Evolutionary conservation across 2,113 vertebrate species (phyloP), one percentile per base, ranked within the genome.

Genomic region (Poeciliopsis prolifica): DNA sequence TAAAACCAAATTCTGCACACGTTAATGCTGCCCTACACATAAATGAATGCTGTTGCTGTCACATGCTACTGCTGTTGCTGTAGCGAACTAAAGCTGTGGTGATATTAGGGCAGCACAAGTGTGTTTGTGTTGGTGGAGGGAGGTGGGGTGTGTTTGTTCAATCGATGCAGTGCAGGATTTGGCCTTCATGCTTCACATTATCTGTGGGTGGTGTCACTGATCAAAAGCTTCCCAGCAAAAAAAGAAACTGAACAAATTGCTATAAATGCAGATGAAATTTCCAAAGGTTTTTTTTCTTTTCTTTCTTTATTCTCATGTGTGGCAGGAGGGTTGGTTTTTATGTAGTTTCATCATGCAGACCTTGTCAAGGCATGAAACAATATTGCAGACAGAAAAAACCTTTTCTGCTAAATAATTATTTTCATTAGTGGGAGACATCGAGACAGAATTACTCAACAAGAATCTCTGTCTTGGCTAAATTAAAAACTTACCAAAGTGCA

Each of bases 131-230:
- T 84, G 48, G 26, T 60, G 48, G 30, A 4, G 60, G 28, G 40
- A n/a, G 40, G 12, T 19, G 26, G 68, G n/a, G 68, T 6, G 8
- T 83, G 73, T 86, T 86, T 80, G 80, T 73, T 68, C 83, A 70
- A 91, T 88, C 88, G 68, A 85, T 91, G 75, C 33, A 64, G 78
- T 70, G 70, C 72, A 78, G 82, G 72, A 60, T 86, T 78, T 88
- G 81, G 88, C 87, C 80, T 87, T 90, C 86, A 84, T 79, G 82
- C 70, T 90, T 81, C 75, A 68, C 77, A 79, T 82, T 87, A 81
- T 85, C 81, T 86, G 61, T 80, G 33, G 60, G 61, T 74, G 69
- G 66, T 33, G 65, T 72, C 10, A 22, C 67, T 74, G 73, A 76
- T 84, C 76, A 80, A 79, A 85, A 78, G 66, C 72, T 58, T 83